Evolutionary conservation across 2,797 vertebrate species (phyloP), one percentile per base, ranked within the genome.

Genomic region (Uromys caudimaculatus): DNA sequence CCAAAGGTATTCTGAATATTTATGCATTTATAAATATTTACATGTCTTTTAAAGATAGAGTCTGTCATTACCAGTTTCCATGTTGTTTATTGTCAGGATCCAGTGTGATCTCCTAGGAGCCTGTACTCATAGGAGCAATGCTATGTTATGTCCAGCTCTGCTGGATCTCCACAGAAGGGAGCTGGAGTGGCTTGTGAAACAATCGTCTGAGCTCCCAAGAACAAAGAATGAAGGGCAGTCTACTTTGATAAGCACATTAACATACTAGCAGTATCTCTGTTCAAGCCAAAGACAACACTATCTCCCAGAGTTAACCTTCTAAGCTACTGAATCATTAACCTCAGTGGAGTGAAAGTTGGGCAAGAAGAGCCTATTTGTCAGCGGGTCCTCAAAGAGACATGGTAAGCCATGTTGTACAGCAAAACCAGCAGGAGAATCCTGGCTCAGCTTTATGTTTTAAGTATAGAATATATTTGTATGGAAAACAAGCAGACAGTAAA

Each of bases 191-290:
- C 73, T 47, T 62, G 75, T 54, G 97, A 98, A 99, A 99, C 99
- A 99, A 99, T 99, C 98, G 92, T 83, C 95, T 67, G 86, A 97
- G 97, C 97, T 96, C 96, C 97, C 95, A 96, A 97, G 98, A 99
- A 99, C 97, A 98, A 98, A 99, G 99, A 99, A 99, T 99, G 98
- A 99, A 99, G 99, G 99, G 98, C 99, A 99, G 98, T 99, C 97
- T 98, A 98, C 99, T 99, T 99, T 99, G 99, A 99, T 99, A 99
- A 99, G 99, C 99, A 99, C 99, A 99, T 99, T 99, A 99, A 99
- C 99, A 99, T 99, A 98, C 99, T 98, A 99, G 99, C 99, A 99
- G 99, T 99, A 99, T 99, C 99, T 99, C 99, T 99, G 99, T 99
- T 99, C 98, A 98, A 98, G 98, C 98, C 98, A 98, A 99, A 99